Evolutionary conservation across 2,888 invertebrate genomes (phyloP).

Genomic region (Cantharis flavilabris): DNA sequence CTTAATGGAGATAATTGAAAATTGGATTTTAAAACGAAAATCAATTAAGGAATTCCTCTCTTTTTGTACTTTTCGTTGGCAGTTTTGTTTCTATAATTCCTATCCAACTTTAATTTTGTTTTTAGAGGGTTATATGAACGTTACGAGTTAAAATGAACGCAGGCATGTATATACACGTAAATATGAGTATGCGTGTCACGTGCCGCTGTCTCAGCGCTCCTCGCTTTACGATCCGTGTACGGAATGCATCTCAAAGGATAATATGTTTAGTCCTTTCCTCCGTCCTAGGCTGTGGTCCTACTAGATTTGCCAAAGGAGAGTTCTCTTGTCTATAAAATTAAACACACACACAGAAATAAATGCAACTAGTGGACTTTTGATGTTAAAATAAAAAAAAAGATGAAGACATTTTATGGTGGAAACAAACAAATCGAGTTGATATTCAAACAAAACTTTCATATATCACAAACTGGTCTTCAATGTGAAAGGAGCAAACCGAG

Average conservation of each 20-base stretch:
- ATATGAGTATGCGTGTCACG: slow-evolving; percentile 44
- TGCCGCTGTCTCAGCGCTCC: slow-evolving; percentile 47
- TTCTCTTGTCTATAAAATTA: slow-evolving; percentile 8
- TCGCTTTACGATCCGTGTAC: slow-evolving; percentile 44
- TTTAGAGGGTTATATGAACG: slow-evolving; percentile 8
- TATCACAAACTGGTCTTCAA: slow-evolving; percentile 26
- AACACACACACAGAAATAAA: background rate
- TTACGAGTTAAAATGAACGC: slow-evolving; percentile 20
- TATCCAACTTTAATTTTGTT: slow-evolving; percentile 21
- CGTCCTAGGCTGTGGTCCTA: slow-evolving; percentile 15
- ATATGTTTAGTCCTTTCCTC: slow-evolving; percentile 35
- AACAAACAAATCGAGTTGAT: slow-evolving; percentile 25
- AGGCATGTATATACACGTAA: slow-evolving; percentile 9
- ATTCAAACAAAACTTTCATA: slow-evolving; percentile 28
- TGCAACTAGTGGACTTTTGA: slow-evolving; percentile 5
- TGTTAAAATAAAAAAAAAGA: slow-evolving; percentile 21
- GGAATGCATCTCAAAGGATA: slow-evolving; percentile 45
- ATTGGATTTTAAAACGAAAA: background rate
- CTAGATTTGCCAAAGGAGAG: slow-evolving; percentile 15
- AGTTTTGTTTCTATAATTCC: background rate
- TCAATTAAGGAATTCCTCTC: background rate
- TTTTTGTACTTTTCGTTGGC: background rate
- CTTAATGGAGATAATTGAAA: background rate
- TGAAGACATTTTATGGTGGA: slow-evolving; percentile 19
- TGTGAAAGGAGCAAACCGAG: slow-evolving; percentile 25